These are phyloP conservation scores for Phyllotreta cruciferae DNA, from an alignment of 2,888 invertebrate species.

Conservation along the genomic window DNA sequence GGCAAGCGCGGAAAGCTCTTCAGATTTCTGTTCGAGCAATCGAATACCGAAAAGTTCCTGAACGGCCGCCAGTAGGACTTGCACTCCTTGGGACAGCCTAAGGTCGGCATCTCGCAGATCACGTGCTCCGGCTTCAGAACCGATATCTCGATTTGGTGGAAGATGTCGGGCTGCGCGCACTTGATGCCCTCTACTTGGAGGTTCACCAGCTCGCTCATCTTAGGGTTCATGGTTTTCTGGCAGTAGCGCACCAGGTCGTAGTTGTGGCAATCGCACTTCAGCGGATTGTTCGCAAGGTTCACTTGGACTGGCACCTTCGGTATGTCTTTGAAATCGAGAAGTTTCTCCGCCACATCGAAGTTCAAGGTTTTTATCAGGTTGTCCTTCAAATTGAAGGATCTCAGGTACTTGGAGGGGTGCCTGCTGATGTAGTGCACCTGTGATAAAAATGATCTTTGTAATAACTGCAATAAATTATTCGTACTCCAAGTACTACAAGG, in stretches of 20 bases:
- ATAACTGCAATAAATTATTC: not conserved
- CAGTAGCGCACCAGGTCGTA: constrained; percentile 65
- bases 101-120: constrained; percentile 60
- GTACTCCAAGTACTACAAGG: no score
- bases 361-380: constrained; percentile 29
- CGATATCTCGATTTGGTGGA: constrained; percentile 41
- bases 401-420: constrained; percentile 55
- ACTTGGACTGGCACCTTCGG: constrained; percentile 55
- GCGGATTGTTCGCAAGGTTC: constrained; percentile 66
- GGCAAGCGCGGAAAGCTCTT: constrained; percentile 58
- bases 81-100: constrained; percentile 64
- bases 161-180: constrained; percentile 17
- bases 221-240: constrained; percentile 57
- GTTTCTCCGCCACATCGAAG: constrained; percentile 9
- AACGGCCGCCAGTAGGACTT: constrained; percentile 61
- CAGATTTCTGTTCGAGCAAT: constrained; percentile 64
- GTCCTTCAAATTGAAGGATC: constrained; percentile 67
- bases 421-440: not conserved
- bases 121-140: constrained; percentile 60
- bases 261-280: constrained; percentile 68
- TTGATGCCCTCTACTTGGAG: constrained; percentile 38
- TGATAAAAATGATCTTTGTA: not conserved
- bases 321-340: constrained; percentile 19
- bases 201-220: constrained; percentile 15
- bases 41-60: constrained; percentile 61